A percentile compares a stretch with the other conserved stretches of the same genome.
Conservation (phyloP, 2,113 vertebrate genomes). For the Burhinus bistriatus region DNA sequence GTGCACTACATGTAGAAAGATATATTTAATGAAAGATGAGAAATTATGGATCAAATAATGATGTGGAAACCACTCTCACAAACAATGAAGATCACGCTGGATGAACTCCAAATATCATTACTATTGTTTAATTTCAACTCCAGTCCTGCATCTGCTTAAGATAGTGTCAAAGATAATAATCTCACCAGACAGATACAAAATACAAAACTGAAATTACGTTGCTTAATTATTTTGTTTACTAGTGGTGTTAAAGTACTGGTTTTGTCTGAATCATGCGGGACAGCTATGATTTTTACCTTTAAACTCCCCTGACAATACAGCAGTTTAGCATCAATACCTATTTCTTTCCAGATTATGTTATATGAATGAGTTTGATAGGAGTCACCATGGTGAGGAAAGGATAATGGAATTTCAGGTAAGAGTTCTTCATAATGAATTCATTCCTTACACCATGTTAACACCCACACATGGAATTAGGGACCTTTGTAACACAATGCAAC, state of each 20-base stretch:
- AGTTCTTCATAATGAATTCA: constrained; percentile 55
- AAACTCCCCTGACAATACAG: constrained; percentile 43
- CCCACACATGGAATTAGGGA: constrained; percentile 54
- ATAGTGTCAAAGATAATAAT: constrained; percentile 66
- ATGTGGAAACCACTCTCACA: constrained; percentile 53
- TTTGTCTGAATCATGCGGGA: constrained; percentile 55
- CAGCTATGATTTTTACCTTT: constrained; percentile 24
- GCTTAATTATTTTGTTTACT: constrained; percentile 70
- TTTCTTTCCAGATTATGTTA: constrained; percentile 48
- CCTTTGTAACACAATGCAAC: constrained; percentile 61
- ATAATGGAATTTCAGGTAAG: constrained; percentile 60
- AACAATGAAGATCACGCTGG: constrained; percentile 66
- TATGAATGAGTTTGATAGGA: constrained; percentile 31
- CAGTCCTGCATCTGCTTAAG: constrained; percentile 66
- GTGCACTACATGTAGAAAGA: constrained; percentile 33
- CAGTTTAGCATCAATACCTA: neutral
- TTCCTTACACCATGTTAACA: constrained; percentile 52
- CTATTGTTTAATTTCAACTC: constrained; percentile 71
- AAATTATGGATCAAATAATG: constrained; percentile 67
- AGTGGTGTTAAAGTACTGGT: constrained; percentile 38
- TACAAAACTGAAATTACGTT: constrained; percentile 61
- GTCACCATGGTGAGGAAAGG: constrained; percentile 47
- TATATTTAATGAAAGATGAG: constrained; percentile 66
- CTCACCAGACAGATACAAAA: constrained; percentile 69
- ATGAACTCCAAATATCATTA: constrained; percentile 60